These are phyloP conservation scores for Ispidina picta DNA, from an alignment of 2,797 vertebrate genomes.

Conservation along the genomic window DNA sequence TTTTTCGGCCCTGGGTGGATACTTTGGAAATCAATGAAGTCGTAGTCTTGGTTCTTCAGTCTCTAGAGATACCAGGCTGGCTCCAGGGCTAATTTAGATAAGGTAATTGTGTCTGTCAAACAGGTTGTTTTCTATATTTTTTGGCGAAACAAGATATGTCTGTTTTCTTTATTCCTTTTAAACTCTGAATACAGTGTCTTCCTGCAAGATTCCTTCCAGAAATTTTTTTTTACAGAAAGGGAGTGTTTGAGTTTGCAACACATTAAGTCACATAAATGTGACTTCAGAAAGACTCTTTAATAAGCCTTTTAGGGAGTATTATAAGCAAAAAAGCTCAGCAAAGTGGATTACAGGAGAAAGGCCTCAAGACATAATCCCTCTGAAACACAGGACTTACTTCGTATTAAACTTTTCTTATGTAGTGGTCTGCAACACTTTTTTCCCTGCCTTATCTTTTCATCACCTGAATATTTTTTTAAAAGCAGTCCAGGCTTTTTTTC, in stretches of 20 bases:
- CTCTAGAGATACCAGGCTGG: neutral
- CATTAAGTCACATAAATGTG: neutral
- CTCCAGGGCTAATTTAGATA: neutral
- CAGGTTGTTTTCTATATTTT: neutral
- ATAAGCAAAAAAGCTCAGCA: neutral
- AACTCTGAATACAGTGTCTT: neutral
- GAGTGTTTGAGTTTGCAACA: neutral
- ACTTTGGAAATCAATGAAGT: neutral
- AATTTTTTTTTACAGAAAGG: neutral
- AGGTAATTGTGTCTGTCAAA: neutral
- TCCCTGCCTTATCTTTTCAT: neutral
- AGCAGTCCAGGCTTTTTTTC: neutral
- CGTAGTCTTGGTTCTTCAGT: neutral
- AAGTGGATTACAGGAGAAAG: neutral
- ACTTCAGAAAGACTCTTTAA: neutral
- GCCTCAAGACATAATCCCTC: neutral
- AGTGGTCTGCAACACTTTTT: neutral
- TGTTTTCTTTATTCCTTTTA: neutral
- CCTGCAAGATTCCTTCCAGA: neutral
- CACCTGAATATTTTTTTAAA: neutral
- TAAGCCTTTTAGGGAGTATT: neutral
- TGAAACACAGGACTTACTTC: neutral
- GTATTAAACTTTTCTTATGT: neutral
- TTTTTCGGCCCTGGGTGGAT: neutral
- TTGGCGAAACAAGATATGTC: neutral